These are phyloP conservation scores for Diarsia dahlii DNA, from an alignment of 2,888 invertebrate species.

Conservation along the genomic window DNA sequence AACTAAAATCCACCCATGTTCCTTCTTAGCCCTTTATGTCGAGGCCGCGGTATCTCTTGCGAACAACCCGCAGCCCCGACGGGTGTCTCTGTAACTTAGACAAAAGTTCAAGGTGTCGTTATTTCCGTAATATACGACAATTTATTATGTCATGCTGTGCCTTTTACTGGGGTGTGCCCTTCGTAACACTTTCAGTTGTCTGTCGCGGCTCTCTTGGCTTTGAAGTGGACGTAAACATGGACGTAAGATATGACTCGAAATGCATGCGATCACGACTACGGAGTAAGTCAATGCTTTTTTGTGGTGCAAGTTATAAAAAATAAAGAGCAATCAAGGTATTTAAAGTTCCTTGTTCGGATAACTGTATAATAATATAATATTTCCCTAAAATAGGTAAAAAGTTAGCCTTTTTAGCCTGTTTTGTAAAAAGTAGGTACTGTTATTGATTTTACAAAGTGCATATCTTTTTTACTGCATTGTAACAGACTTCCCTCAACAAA, in stretches of 20 bases:
- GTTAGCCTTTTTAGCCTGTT: too few relatives aligned
- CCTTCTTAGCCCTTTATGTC: too few relatives aligned
- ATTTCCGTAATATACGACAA: slow-evolving; percentile 75
- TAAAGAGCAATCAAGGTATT: neutral
- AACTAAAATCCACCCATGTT: too few relatives aligned
- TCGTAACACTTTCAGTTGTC: slow-evolving; percentile 77
- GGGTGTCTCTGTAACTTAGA: too few relatives aligned
- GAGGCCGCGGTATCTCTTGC: too few relatives aligned
- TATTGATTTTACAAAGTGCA: neutral
- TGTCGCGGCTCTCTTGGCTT: slow-evolving; percentile 65
- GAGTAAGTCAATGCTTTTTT: slow-evolving; percentile 56
- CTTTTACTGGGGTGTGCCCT: slow-evolving; percentile 71
- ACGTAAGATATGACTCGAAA: slow-evolving; percentile 76
- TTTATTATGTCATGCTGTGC: slow-evolving; percentile 72
- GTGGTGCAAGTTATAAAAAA: slow-evolving; percentile 63
- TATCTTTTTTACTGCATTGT: slow-evolving; percentile 3
- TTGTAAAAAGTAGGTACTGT: too few relatives aligned
- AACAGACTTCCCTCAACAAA: neutral
- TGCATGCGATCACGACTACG: slow-evolving; percentile 78
- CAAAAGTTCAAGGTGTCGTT: slow-evolving; percentile 73
- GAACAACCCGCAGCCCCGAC: too few relatives aligned
- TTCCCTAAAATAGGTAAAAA: too few relatives aligned
- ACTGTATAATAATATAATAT: too few relatives aligned
- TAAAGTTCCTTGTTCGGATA: neutral
- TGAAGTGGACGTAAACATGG: slow-evolving; percentile 73